Conservation (phyloP, 2,113 vertebrate genomes). For the Colius striatus region DNA sequence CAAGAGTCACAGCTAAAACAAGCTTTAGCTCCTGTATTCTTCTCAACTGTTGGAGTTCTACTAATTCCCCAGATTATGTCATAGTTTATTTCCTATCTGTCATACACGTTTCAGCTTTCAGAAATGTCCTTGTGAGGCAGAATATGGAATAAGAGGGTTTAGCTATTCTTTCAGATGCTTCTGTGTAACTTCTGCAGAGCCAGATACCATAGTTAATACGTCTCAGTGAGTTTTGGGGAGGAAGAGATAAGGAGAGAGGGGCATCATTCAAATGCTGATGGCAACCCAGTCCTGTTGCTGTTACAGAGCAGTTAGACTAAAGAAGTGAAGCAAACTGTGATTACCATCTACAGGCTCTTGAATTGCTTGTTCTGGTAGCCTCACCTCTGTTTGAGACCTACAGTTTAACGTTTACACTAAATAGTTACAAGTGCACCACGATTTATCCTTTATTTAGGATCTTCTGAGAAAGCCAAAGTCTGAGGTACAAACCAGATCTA, state of each 20-base stretch:
- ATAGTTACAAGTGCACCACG: background rate
- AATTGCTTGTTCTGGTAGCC: background rate
- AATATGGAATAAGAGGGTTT: background rate
- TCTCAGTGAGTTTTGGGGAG: background rate
- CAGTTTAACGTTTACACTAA: background rate
- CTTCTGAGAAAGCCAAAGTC: background rate
- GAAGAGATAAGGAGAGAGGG: background rate
- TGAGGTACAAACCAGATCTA: background rate
- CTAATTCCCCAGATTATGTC: background rate
- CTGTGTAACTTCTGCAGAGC: background rate
- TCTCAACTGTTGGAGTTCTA: background rate
- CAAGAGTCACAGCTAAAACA: background rate
- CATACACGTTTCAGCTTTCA: background rate
- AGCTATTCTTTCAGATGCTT: background rate
- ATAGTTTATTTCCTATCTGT: background rate
- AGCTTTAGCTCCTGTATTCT: background rate
- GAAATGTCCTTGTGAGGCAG: background rate
- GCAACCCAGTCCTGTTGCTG: background rate
- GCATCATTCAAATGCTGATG: background rate
- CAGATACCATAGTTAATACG: background rate
- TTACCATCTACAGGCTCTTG: constrained; percentile 19
- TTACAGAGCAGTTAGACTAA: background rate
- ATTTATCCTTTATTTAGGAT: background rate
- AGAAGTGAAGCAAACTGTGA: background rate
- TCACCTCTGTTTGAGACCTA: background rate